These are phyloP conservation scores for Tenthredo livida DNA, from an alignment of 2,888 invertebrate genomes.

Conservation along the genomic window DNA sequence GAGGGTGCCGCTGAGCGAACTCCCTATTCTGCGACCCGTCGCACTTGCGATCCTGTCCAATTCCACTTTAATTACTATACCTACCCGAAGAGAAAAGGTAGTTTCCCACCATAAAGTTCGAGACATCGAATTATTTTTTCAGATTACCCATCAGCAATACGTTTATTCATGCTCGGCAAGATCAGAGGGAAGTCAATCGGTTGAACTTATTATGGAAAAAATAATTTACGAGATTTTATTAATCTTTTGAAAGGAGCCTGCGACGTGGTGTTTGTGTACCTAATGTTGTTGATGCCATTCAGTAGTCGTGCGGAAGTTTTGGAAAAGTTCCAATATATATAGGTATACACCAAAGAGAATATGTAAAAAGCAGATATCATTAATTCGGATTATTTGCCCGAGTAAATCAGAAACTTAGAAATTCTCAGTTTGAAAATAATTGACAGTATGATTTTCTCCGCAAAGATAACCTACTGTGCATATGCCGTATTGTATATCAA, in stretches of 20 bases:
- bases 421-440: slow-evolving; percentile 1
- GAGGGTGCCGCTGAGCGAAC: slow-evolving; percentile 20
- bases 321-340: neutral
- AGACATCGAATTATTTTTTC: neutral
- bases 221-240: neutral
- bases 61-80: slow-evolving; percentile 48
- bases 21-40: neutral
- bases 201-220: neutral
- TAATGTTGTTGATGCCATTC: neutral
- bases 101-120: neutral
- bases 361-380: neutral
- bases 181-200: neutral
- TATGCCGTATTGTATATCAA: neutral
- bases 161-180: neutral
- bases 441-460: neutral
- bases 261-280: neutral
- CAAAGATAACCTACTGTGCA: neutral
- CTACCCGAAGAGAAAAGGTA: slow-evolving; percentile 55
- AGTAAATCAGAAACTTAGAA: neutral
- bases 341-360: no score
- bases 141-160: neutral
- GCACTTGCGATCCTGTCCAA: slow-evolving; percentile 28
- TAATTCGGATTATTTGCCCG: neutral
- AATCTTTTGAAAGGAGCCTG: neutral
- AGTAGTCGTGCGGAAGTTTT: neutral